Evolutionary conservation across 1,140 invertebrate species (phyloP).

Genomic region (Dendrolimus punctatus): DNA sequence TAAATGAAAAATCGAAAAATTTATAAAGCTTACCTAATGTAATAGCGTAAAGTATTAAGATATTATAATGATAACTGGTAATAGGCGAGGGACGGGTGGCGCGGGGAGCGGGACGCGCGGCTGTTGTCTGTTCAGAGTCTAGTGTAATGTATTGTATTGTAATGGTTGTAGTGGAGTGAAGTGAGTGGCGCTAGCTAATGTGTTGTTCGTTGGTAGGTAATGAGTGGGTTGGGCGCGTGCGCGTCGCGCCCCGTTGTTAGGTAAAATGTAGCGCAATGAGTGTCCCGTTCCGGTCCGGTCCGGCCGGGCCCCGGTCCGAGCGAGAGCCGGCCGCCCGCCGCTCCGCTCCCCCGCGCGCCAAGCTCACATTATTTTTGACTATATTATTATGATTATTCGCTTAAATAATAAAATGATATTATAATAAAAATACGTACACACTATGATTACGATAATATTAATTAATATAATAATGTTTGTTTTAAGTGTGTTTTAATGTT

Average conservation of each 20-base stretch:
- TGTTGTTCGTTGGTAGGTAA: constrained; percentile 6
- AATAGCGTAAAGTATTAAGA: constrained; percentile 71
- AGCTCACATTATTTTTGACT: constrained; percentile 67
- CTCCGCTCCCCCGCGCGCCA: constrained; percentile 45
- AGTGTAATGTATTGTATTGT: constrained; percentile 17
- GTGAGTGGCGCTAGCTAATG: constrained; percentile 33
- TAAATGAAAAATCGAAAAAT: constrained; percentile 69
- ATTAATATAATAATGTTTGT: constrained; percentile 64
- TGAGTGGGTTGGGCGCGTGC: background rate
- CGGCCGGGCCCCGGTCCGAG: constrained; percentile 9
- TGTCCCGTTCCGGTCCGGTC: constrained; percentile 15
- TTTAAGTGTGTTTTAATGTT: constrained; percentile 72
- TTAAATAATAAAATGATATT: constrained; percentile 62
- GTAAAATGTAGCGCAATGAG: constrained; percentile 8
- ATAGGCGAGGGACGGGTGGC: constrained; percentile 50
- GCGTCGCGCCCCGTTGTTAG: too few species aligned
- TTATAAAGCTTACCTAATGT: constrained; percentile 71
- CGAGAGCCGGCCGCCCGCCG: constrained; percentile 11
- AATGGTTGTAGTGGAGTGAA: constrained; percentile 22
- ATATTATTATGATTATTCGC: constrained; percentile 59
- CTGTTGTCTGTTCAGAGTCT: constrained; percentile 27
- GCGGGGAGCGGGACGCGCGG: constrained; percentile 40
- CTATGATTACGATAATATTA: constrained; percentile 71
- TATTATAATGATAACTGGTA: constrained; percentile 54
- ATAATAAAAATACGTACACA: constrained; percentile 50